Evolutionary conservation across 1,140 invertebrate species (phyloP), one percentile per base, ranked within the genome.

Genomic region (Drosophila lini): DNA sequence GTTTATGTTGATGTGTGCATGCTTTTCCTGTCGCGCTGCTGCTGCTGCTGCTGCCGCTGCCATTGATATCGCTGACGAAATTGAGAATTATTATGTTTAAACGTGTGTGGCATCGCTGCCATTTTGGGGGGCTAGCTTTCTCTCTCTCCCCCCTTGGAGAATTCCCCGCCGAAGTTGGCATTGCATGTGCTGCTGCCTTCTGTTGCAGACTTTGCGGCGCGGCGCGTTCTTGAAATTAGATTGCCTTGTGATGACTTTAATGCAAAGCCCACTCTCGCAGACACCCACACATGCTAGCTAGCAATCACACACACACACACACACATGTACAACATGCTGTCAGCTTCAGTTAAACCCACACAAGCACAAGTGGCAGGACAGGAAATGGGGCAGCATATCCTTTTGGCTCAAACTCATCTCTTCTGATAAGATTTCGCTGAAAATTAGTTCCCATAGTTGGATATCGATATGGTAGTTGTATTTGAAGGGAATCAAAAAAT

Each of bases 31-130:
- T 80, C 76, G 56, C 44, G 47, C 62, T 74, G 52, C 52, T 53
- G 50, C 19, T 53, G 50, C 19, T 5, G 70, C 48, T 45, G 41
- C n/a, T 6, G 38, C 19, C 34, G 53, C 45, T 78, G 78, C 78
- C 82, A 86, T 86, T 86, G 83, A 89, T 88, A 88, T 80, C 74
- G 83, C 77, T 83, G 84, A 89, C 84, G 84, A 89, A 88, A 88
- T 88, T 88, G 80, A 88, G 83, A 88, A 88, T 88, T 88, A 88
- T 89, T 88, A 89, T 89, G 83, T 88, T 89, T 88, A 88, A 88
- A 84, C 80, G 84, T 86, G 80, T 86, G 83, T 78, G 76, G 74
- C 62, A 76, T 76, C 67, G 58, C 34, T 59, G 77, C 78, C 78
- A 70, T 85, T 71, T 68, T 10, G 25, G 58, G 74, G 13, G 32